Evolutionary conservation across 2,113 vertebrate genomes (phyloP), one percentile per base, ranked within the genome.

Genomic region (Nannobrachium achirus): DNA sequence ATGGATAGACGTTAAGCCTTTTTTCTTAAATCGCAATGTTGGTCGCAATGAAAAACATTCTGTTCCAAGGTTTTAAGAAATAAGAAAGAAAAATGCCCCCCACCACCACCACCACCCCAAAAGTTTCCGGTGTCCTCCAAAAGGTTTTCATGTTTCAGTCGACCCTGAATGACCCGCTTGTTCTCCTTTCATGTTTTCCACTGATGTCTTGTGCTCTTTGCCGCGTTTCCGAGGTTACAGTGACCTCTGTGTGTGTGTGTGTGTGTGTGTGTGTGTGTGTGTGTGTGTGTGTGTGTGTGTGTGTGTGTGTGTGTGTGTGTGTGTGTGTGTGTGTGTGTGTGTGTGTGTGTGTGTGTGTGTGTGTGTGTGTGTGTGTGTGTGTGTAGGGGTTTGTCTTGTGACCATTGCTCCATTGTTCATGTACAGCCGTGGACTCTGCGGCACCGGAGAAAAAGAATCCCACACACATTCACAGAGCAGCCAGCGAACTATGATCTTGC

Each of bases 331-430:
- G 75, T 74, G 60, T 19, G 25, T 65, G 69, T 82, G 81, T 68
- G 75, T 74, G 60, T 19, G 25, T 65, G 69, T 82, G 81, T 82
- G 86, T 83, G n/a, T n/a, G n/a, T n/a, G n/a, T n/a, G n/a, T n/a
- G n/a, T 53, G 48, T 42, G 55, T 56, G 74, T 76, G 74, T 73
- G 73, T 68, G 75, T 74, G 60, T 19, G 25, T 65, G 69, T 82
- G 81, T 82, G 86, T 83, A 75, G 78, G 80, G 76, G 84, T 85
- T 33, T 74, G 82, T 78, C 84, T 82, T 82, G 78, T 88, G 84
- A 85, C 84, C 80, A 71, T 50, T 74, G 75, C 70, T 76, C 53
- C 68, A 80, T 78, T 80, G 82, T 80, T 83, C 84, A 82, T 85
- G 80, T 79, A 75, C 55, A 69, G 80, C 58, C 56, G 72, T 80